phyloP scores from a whole-genome alignment of 1,140 invertebrate genomes.

The Papilio glaucus region DNA sequence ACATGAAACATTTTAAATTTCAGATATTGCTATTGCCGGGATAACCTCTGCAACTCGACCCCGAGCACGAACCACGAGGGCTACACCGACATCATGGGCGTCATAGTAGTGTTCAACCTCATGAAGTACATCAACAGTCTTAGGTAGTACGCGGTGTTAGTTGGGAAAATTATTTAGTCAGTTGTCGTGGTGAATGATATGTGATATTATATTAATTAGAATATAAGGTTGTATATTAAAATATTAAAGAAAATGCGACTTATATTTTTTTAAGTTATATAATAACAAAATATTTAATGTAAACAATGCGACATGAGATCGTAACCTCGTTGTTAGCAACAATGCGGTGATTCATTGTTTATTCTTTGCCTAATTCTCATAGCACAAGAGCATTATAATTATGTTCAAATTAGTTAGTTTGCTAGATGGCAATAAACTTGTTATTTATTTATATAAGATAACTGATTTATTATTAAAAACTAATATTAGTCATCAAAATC shows the following conservation, averaged over 20 bases:
- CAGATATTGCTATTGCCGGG: conserved; percentile 88
- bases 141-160: conserved; percentile 63
- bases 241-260: conserved; percentile 9
- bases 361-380: too few relatives aligned
- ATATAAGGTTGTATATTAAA: conserved; percentile 33
- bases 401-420: too few relatives aligned
- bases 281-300: too few relatives aligned
- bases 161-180: conserved; percentile 18
- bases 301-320: too few relatives aligned
- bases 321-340: too few relatives aligned
- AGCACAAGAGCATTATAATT: too few relatives aligned
- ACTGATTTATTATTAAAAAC: too few relatives aligned
- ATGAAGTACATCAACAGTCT: conserved; percentile 84
- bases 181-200: conserved; percentile 32
- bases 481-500: too few relatives aligned
- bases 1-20: conserved; percentile 46
- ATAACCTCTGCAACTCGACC: conserved; percentile 86
- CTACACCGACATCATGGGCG: conserved; percentile 84
- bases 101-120: conserved; percentile 84
- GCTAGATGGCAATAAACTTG: too few relatives aligned
- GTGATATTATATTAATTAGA: conserved; percentile 37
- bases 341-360: too few relatives aligned
- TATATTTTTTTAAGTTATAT: too few relatives aligned
- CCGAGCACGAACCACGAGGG: conserved; percentile 72
- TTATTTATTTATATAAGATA: too few relatives aligned